These are phyloP conservation scores for Trachurus trachurus DNA, from an alignment of 2,797 vertebrate species.

Conservation along the genomic window DNA sequence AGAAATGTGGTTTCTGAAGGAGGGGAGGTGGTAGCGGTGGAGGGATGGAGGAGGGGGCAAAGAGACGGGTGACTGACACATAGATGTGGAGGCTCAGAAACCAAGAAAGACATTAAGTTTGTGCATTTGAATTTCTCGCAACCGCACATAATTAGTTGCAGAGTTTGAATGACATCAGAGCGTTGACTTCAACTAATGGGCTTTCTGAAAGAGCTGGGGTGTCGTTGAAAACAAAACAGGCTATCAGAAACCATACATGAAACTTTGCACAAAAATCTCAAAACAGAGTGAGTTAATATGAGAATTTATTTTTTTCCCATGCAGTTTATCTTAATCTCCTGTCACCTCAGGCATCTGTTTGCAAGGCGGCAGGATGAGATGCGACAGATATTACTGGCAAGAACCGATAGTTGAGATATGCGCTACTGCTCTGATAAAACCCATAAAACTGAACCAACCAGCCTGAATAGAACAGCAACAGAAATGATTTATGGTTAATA, in stretches of 20 bases:
- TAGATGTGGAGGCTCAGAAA: constrained; percentile 48
- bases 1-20: constrained; percentile 69
- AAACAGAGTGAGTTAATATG: not conserved
- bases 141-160: constrained; percentile 78
- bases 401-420: constrained; percentile 16
- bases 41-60: not conserved
- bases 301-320: not conserved
- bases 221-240: constrained; percentile 41
- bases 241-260: constrained; percentile 29
- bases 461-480: constrained; percentile 13
- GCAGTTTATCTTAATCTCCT: constrained; percentile 6
- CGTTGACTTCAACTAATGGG: constrained; percentile 51
- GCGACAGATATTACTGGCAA: constrained; percentile 17
- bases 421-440: constrained; percentile 24
- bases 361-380: not conserved
- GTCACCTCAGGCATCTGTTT: not conserved
- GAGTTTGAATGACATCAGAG: constrained; percentile 74
- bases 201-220: constrained; percentile 32
- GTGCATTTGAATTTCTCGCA: constrained; percentile 55
- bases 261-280: not conserved
- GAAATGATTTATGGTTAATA: constrained; percentile 43
- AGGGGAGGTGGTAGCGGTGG: constrained; percentile 9
- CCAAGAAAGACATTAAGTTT: constrained; percentile 68
- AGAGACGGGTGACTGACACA: constrained; percentile 65
- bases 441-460: constrained; percentile 28